Percentiles rank a stretch among this genome's conserved stretches.
These are phyloP conservation scores for Macrotis lagotis DNA, from an alignment of 2,113 vertebrate genomes.

Conservation along the genomic window DNA sequence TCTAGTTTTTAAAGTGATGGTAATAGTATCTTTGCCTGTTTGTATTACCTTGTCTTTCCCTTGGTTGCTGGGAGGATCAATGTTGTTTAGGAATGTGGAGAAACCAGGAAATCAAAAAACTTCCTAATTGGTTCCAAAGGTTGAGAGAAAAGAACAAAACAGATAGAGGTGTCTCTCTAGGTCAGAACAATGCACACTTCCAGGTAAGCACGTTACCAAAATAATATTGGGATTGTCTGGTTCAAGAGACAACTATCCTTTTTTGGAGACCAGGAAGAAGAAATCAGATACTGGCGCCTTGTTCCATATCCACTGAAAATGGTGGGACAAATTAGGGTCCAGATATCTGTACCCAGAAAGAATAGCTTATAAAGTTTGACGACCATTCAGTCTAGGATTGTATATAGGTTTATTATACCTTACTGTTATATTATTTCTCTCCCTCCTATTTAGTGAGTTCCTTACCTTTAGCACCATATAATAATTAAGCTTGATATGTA, in stretches of 20 bases:
- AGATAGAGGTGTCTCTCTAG: background rate
- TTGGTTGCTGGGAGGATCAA: background rate
- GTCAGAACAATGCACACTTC: background rate
- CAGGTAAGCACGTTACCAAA: background rate
- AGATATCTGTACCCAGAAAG: background rate
- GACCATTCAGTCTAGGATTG: background rate
- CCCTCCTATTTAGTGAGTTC: background rate
- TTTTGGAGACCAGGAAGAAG: background rate
- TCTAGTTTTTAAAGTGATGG: background rate
- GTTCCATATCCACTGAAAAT: background rate
- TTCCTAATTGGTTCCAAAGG: background rate
- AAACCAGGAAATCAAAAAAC: background rate
- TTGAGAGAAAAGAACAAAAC: background rate
- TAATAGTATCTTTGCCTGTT: background rate
- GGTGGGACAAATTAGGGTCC: background rate
- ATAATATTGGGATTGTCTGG: background rate
- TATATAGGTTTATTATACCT: background rate
- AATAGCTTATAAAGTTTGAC: background rate
- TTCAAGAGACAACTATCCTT: background rate
- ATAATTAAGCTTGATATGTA: background rate
- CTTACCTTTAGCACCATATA: background rate
- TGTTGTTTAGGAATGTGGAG: background rate
- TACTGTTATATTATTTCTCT: background rate
- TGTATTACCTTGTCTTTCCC: background rate
- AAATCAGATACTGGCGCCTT: background rate